These are phyloP conservation scores for Pentamera pediparva DNA, from an alignment of 53 echinoderm and acorn worm genomes.

Conservation along the genomic window DNA sequence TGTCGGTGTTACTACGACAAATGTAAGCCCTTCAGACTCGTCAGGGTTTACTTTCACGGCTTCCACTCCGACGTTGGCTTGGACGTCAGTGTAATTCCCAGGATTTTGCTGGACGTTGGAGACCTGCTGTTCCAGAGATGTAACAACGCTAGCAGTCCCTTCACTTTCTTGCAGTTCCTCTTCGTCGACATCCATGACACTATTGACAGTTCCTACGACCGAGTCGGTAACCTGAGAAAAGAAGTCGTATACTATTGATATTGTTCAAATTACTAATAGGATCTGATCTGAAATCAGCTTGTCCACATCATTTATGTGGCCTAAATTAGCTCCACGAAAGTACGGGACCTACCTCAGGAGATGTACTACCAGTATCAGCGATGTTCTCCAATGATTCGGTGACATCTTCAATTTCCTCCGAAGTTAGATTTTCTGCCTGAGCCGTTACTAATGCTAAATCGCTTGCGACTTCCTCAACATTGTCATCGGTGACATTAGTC, in stretches of 20 bases:
- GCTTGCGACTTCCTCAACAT: conserved; percentile 13
- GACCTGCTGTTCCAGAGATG: conserved; percentile 5
- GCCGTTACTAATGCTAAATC: not conserved
- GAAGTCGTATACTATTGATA: too few species aligned
- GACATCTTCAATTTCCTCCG: not conserved
- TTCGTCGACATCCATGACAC: not conserved
- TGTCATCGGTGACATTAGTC: conserved; percentile 22
- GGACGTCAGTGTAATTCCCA: conserved; percentile 6
- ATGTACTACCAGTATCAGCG: not conserved
- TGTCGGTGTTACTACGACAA: not conserved
- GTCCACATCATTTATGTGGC: too few species aligned
- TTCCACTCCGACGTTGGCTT: conserved; percentile 8
- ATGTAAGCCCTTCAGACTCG: not conserved
- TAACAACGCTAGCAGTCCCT: not conserved
- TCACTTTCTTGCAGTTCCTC: not conserved
- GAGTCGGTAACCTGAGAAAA: not conserved
- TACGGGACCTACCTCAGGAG: conserved; percentile 7
- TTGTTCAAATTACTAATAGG: too few species aligned
- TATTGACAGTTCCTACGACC: conserved; percentile 1
- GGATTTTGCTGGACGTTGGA: conserved; percentile 8
- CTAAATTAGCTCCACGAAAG: too few species aligned
- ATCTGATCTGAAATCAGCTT: too few species aligned
- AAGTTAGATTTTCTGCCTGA: not conserved
- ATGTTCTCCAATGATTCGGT: conserved; percentile 8
- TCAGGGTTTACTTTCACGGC: not conserved